phyloP scores from a whole-genome alignment of 2,888 invertebrate species.

The Drosophila algonquin region DNA sequence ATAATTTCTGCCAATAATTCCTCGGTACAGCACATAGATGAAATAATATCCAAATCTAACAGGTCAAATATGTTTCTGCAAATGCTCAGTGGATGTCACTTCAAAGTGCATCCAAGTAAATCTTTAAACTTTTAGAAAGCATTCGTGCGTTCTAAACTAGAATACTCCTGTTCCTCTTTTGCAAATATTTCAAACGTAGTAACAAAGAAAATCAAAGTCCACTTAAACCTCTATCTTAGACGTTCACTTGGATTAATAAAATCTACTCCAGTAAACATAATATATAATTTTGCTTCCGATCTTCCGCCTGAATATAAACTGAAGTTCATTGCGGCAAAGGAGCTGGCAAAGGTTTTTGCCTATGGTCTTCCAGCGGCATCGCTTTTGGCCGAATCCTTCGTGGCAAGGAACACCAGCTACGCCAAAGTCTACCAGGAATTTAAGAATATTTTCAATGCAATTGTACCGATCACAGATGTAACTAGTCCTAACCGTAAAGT shows the following conservation, averaged over 20 bases:
- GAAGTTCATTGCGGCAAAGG: not conserved
- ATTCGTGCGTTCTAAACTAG: not conserved
- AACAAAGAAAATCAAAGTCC: not conserved
- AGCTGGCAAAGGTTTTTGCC: not conserved
- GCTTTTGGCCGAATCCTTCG: not conserved
- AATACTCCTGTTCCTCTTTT: not conserved
- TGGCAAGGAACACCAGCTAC: too few relatives aligned
- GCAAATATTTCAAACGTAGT: not conserved
- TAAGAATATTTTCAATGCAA: too few relatives aligned
- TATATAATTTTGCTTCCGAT: not conserved
- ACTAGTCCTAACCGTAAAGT: too few relatives aligned
- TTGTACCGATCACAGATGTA: too few relatives aligned
- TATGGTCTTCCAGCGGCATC: not conserved
- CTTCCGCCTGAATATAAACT: not conserved
- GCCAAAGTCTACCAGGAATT: too few relatives aligned
- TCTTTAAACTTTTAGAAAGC: too few relatives aligned
- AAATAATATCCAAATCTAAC: too few relatives aligned
- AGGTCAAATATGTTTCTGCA: too few relatives aligned
- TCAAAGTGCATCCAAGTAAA: too few relatives aligned
- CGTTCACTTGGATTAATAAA: not conserved
- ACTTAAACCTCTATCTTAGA: not conserved
- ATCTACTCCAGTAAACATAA: not conserved
- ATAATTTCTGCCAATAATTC: too few relatives aligned
- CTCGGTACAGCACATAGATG: too few relatives aligned
- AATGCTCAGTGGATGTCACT: too few relatives aligned